Evolutionary conservation across 53 echinoderm and acorn worm species (phyloP).

Genomic region (Patiria pectinifera): DNA sequence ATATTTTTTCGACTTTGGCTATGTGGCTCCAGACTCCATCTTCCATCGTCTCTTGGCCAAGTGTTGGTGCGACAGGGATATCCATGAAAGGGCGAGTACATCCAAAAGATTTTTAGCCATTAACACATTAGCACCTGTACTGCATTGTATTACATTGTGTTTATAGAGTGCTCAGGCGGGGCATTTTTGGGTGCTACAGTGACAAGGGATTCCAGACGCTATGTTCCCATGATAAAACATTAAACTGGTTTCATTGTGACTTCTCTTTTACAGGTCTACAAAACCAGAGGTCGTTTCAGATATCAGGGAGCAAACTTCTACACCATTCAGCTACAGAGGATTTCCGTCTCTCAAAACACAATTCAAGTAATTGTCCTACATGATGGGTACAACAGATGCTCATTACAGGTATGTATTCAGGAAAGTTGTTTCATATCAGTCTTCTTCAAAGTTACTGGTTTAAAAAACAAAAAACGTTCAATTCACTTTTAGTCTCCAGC

Average conservation of each 20-base stretch:
- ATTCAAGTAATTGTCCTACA: conserved; percentile 54
- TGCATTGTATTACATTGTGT: too few relatives aligned
- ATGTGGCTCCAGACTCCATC: conserved; percentile 34
- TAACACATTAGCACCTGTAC: background rate
- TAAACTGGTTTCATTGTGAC: background rate
- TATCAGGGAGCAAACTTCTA: conserved; percentile 40
- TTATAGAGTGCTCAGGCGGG: too few relatives aligned
- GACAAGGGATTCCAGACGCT: background rate
- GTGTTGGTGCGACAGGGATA: conserved; percentile 42
- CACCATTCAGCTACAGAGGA: conserved; percentile 25
- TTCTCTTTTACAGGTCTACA: conserved; percentile 18
- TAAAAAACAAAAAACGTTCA: too few relatives aligned
- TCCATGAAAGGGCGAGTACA: conserved; percentile 12
- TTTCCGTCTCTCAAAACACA: conserved; percentile 44
- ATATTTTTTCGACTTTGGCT: conserved; percentile 69
- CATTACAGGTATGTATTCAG: conserved; percentile 19
- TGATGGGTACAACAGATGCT: conserved; percentile 21
- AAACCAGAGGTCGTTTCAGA: conserved; percentile 55
- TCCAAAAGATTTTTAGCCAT: background rate
- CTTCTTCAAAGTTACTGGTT: too few relatives aligned
- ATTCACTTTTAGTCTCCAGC: too few relatives aligned
- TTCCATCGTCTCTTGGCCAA: conserved; percentile 54
- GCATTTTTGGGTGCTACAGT: too few relatives aligned
- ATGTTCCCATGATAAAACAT: background rate
- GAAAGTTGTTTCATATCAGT: background rate